Percentiles rank a stretch among this genome's conserved stretches.
These are phyloP conservation scores for Clusia tigrina DNA, from an alignment of 2,888 invertebrate species.

Conservation along the genomic window DNA sequence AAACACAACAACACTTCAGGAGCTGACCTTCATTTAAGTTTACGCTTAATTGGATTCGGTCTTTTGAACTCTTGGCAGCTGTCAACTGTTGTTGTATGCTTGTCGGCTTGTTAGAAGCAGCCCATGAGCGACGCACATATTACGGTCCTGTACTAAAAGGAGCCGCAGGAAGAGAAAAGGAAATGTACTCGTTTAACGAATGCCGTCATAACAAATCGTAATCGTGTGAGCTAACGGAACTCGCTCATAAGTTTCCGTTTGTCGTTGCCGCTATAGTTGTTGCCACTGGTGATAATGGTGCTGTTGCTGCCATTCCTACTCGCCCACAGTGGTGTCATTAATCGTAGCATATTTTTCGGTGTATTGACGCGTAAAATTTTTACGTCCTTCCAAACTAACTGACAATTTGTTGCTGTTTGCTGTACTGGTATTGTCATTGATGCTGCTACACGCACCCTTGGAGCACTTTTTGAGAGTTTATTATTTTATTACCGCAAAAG, in stretches of 20 bases:
- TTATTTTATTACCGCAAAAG: not conserved
- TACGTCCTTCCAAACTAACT: slow-evolving; percentile 23
- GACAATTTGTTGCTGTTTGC: slow-evolving; percentile 39
- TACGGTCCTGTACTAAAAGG: not conserved
- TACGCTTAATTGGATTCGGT: slow-evolving; percentile 2
- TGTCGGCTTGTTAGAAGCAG: slow-evolving; percentile 5
- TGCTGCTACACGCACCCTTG: not conserved
- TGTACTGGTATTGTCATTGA: not conserved
- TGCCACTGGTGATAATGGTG: not conserved
- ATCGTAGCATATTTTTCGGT: not conserved
- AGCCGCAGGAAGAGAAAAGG: not conserved
- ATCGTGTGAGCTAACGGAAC: not conserved
- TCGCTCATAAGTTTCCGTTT: not conserved
- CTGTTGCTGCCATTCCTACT: not conserved
- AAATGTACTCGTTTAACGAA: not conserved
- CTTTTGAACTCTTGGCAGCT: slow-evolving; percentile 5
- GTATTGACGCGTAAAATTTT: not conserved
- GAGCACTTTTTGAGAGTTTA: not conserved
- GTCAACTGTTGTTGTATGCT: slow-evolving; percentile 11
- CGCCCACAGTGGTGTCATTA: not conserved
- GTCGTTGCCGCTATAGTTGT: not conserved
- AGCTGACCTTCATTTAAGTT: not conserved
- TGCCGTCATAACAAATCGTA: slow-evolving; percentile 14
- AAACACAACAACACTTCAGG: no score
- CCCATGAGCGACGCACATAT: not conserved